Evolutionary conservation across 1,140 invertebrate genomes (phyloP).

Genomic region (Sinella curviseta): DNA sequence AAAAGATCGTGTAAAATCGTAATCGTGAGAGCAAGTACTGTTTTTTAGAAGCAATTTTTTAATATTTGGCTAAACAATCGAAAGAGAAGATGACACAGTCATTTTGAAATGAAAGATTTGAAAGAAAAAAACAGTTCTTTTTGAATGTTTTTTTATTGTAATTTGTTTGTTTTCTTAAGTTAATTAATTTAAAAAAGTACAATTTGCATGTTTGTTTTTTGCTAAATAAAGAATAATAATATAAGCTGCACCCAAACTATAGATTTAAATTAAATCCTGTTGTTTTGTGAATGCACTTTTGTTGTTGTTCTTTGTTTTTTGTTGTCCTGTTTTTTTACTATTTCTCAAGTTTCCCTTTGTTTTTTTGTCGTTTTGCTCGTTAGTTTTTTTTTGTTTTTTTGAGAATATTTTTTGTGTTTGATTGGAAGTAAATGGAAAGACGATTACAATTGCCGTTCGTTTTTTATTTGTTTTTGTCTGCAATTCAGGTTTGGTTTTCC

Average conservation of each 20-base stretch:
- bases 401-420: background rate
- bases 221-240: no score
- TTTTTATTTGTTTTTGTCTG: conserved; percentile 44
- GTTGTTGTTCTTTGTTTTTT: background rate
- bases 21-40: background rate
- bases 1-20: no score
- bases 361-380: background rate
- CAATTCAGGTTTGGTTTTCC: conserved; percentile 92
- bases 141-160: no score
- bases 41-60: background rate
- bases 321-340: background rate
- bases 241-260: background rate
- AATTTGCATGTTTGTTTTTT: background rate
- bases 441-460: conserved; percentile 19
- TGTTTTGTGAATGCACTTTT: background rate
- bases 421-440: conserved; percentile 14
- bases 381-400: background rate
- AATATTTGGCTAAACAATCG: no score
- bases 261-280: background rate
- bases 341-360: background rate
- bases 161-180: no score
- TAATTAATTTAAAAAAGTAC: no score
- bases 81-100: no score
- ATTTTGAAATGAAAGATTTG: no score
- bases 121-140: no score